Base-by-base conservation (phyloP, 2,797 vertebrate genomes). In the Pristis pectinata region DNA sequence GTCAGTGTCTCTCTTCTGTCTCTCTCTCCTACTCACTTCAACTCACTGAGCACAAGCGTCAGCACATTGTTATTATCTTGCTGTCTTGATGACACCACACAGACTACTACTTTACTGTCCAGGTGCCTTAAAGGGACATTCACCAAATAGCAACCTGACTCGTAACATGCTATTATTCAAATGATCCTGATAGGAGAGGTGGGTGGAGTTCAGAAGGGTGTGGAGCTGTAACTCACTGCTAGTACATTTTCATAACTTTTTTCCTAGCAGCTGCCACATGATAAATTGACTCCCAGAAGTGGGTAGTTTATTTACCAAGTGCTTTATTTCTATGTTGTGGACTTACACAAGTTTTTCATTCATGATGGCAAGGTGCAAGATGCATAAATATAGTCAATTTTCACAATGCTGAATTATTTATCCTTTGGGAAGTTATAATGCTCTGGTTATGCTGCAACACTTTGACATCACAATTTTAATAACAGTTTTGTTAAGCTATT, bases 401-500 rank as follows among this genome's bases (percentile, higher is more conserved):
- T 24, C 37, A 34, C 11, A 41, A 24, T 59, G 83, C 83, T 22
- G 27, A 34, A 41, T 24, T 83, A 67, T 56, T n/a, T 17, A 64
- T 85, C 95, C 94, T 22, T 11, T 77, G 95, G 95, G 95, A 22
- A 5, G 94, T 94, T 95, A 95, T 79, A 72, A 64, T 95, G 13
- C 72, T 72, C 70, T 76, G 94, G 96, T 96, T 96, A 97, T 96
- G 96, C 97, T 96, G 96, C 91, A 49, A 95, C 96, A 97, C 95
- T 95, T 94, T 96, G 96, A 97, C 97, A 96, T 95, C 94, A 96
- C 93, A 95, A 96, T 96, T 96, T 95, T 97, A 97, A 97, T 97
- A 96, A 95, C 95, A 93, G 96, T 96, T 96, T 96, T 96, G 96
- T 95, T 95, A 95, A 95, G 95, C 74, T 80, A 72, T 34, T 22